Evolutionary conservation across 2,888 invertebrate genomes (phyloP).

Genomic region (Sphinx pinastri): DNA sequence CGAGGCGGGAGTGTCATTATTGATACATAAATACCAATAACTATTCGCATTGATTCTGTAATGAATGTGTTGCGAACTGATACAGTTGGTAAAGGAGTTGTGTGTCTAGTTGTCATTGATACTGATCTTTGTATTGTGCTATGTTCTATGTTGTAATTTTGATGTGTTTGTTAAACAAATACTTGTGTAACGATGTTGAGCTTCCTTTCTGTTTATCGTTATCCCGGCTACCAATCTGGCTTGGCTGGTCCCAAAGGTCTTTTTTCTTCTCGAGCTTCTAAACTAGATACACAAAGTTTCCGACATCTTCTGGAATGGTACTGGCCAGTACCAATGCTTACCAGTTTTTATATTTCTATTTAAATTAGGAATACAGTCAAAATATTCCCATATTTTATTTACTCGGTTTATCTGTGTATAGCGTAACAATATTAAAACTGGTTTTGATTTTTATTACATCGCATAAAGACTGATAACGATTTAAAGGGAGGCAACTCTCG

Average conservation of each 20-base stretch:
- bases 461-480: slow-evolving; percentile 16
- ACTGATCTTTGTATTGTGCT: too few species aligned
- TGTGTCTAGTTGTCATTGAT: not conserved
- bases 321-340: too few species aligned
- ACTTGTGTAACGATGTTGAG: too few species aligned
- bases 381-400: not conserved
- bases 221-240: too few species aligned
- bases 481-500: slow-evolving; percentile 10
- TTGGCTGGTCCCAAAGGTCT: too few species aligned
- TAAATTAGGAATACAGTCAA: not conserved
- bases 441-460: slow-evolving; percentile 16
- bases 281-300: too few species aligned
- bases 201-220: too few species aligned
- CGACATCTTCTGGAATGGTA: too few species aligned
- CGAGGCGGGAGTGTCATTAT: not conserved
- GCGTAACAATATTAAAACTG: slow-evolving; percentile 9
- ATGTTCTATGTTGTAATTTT: too few species aligned
- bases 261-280: too few species aligned
- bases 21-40: not conserved
- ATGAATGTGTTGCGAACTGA: slow-evolving; percentile 5
- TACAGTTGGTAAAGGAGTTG: not conserved
- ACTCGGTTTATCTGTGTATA: not conserved
- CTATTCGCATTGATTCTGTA: not conserved
- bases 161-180: too few species aligned
- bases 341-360: too few species aligned